These are phyloP conservation scores for Nibea albiflora DNA, from an alignment of 2,113 vertebrate genomes.

Conservation along the genomic window DNA sequence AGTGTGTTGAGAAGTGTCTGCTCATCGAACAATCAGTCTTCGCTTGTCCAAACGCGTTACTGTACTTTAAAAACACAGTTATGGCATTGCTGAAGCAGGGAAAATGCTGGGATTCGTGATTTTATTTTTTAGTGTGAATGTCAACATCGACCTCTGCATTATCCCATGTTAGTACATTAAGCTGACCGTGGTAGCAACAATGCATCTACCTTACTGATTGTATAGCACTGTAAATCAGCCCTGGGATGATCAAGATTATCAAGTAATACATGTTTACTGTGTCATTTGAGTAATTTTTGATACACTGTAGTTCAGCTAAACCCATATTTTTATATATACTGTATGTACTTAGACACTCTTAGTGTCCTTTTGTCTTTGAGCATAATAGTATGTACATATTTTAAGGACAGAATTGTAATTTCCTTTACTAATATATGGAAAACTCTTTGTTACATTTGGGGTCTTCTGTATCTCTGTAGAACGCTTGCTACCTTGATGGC, in stretches of 20 bases:
- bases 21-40: constrained; percentile 12
- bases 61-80: constrained; percentile 20
- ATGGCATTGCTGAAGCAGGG: neutral
- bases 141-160: constrained; percentile 25
- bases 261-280: constrained; percentile 62
- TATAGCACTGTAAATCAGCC: constrained; percentile 56
- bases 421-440: constrained; percentile 84
- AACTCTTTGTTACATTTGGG: constrained; percentile 72
- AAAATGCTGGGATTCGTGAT: constrained; percentile 26
- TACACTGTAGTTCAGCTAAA: constrained; percentile 83
- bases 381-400: constrained; percentile 83
- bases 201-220: constrained; percentile 57
- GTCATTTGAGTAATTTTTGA: constrained; percentile 76
- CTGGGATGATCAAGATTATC: constrained; percentile 48
- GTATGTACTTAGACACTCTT: constrained; percentile 66
- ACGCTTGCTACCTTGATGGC: constrained; percentile 79
- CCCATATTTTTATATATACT: constrained; percentile 77
- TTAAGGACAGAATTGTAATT: constrained; percentile 79
- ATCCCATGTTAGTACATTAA: constrained; percentile 29
- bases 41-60: constrained; percentile 31
- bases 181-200: constrained; percentile 44
- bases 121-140: constrained; percentile 20
- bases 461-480: constrained; percentile 79
- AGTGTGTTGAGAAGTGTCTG: constrained; percentile 17
- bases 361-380: constrained; percentile 68